Percentiles rank a stretch among this genome's conserved stretches.
phyloP scores from a whole-genome alignment of 1,140 invertebrate species.

The Xylocopa sonorina region DNA sequence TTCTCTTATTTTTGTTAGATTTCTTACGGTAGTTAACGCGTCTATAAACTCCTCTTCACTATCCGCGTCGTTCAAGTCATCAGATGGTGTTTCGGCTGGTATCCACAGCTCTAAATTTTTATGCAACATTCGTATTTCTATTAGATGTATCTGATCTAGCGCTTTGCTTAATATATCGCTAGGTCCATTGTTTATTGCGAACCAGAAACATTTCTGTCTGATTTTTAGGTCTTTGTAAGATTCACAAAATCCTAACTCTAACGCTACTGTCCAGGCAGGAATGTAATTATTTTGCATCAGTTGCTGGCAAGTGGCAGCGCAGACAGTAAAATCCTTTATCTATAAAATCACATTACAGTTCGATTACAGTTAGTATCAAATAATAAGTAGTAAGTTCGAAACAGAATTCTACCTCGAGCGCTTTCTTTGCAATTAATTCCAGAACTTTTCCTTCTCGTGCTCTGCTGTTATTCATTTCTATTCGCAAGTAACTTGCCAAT shows the following conservation, averaged over 20 bases:
- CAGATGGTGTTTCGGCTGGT: conserved; percentile 41
- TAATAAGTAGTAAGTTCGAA: conserved; percentile 4
- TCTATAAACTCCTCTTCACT: conserved; percentile 75
- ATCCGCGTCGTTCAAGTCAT: conserved; percentile 54
- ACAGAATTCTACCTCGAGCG: conserved; percentile 79
- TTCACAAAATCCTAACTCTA: conserved; percentile 81
- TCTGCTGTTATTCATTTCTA: conserved; percentile 78
- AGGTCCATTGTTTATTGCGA: conserved; percentile 83
- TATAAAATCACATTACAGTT: conserved; percentile 65
- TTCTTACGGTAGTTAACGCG: conserved; percentile 72
- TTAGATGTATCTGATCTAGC: conserved; percentile 80
- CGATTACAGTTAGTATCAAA: conserved; percentile 25
- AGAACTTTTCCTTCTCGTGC: conserved; percentile 84
- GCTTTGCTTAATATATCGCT: conserved; percentile 82
- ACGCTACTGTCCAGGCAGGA: conserved; percentile 83
- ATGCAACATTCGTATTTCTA: conserved; percentile 77
- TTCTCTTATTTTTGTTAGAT: conserved; percentile 19
- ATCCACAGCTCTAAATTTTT: conserved; percentile 74
- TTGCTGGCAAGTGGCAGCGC: conserved; percentile 81
- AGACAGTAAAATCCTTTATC: conserved; percentile 82
- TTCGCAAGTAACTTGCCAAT: conserved; percentile 83
- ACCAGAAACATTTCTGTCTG: conserved; percentile 82
- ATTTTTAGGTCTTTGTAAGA: conserved; percentile 82
- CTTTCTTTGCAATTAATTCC: conserved; percentile 83
- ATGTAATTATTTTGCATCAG: conserved; percentile 82